phyloP scores from a whole-genome alignment of 2,888 invertebrate genomes.

The Tromatobia lineatoria region DNA sequence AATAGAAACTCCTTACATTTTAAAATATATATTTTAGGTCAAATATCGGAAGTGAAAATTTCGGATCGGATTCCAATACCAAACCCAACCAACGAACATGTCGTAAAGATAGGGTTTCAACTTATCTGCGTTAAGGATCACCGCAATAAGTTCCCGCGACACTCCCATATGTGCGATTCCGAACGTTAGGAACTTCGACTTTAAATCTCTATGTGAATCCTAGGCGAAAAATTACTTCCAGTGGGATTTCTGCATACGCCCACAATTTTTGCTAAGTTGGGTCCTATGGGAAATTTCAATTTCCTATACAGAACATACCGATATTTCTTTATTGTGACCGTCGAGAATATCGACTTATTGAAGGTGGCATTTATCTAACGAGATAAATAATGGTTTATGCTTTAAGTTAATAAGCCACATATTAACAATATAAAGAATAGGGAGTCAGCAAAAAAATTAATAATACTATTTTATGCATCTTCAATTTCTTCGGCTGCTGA shows the following conservation, averaged over 20 bases:
- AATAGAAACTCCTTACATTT: too few relatives aligned
- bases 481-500: too few relatives aligned
- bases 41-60: too few relatives aligned
- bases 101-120: too few relatives aligned
- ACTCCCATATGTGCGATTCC: not conserved
- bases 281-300: conserved; percentile 2
- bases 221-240: not conserved
- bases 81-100: too few relatives aligned
- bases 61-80: too few relatives aligned
- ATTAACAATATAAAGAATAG: not conserved
- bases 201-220: not conserved
- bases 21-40: too few relatives aligned
- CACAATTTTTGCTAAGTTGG: not conserved
- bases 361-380: not conserved
- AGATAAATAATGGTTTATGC: not conserved
- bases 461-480: not conserved
- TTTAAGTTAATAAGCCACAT: not conserved
- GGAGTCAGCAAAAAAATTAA: not conserved
- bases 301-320: not conserved
- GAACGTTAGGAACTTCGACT: not conserved
- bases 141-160: not conserved
- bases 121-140: too few relatives aligned
- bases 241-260: not conserved
- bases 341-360: not conserved
- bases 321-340: not conserved